Conservation (phyloP, 2,113 vertebrate species). For the Saguinus midas region DNA sequence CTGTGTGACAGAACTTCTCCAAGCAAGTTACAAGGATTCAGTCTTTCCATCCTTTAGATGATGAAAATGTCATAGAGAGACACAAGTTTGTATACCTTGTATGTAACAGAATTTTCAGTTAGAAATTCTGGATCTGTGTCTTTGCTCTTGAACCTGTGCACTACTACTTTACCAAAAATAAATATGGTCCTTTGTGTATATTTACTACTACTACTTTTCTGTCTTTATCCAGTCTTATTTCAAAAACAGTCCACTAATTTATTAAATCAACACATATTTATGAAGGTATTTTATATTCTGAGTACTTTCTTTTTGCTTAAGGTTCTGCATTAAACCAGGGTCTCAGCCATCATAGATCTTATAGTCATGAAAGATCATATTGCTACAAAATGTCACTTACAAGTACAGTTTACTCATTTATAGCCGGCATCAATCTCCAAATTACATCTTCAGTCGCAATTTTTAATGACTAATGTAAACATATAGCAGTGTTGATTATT, state of each 20-base stretch:
- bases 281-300: neutral
- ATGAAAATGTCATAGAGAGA: neutral
- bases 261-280: neutral
- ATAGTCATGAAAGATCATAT: neutral
- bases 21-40: neutral
- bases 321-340: neutral
- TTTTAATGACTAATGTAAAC: slow-evolving; percentile 16
- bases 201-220: neutral
- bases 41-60: neutral
- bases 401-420: neutral
- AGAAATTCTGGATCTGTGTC: neutral
- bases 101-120: neutral
- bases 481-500: neutral
- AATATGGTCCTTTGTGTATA: neutral
- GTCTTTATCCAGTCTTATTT: neutral
- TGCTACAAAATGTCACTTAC: neutral
- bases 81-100: neutral
- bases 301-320: neutral
- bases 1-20: neutral
- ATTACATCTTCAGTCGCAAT: neutral
- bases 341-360: neutral
- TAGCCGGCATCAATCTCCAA: neutral
- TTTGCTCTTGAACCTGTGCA: neutral
- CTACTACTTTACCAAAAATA: neutral
- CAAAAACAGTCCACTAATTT: neutral